Evolutionary conservation across 2,113 vertebrate species (phyloP).

Genomic region (Ammodytes dubius): DNA sequence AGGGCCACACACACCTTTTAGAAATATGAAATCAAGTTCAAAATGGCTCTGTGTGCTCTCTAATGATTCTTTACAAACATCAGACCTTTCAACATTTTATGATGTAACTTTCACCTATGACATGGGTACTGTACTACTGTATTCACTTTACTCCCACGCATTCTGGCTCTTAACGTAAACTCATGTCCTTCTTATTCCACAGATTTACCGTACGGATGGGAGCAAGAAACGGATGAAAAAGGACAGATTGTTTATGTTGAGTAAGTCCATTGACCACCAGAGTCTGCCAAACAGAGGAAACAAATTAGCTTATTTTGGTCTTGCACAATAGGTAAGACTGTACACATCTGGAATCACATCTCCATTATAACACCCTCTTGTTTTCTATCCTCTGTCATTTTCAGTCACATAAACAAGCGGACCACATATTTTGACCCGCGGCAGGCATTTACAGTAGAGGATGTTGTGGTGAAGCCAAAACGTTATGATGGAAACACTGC

Average conservation of each 20-base stretch:
- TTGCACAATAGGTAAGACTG: background rate
- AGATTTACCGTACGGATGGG: constrained; percentile 98
- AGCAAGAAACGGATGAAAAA: constrained; percentile 94
- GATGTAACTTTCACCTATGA: background rate
- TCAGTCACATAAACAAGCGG: constrained; percentile 97
- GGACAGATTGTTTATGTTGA: constrained; percentile 96
- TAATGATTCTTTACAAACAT: background rate
- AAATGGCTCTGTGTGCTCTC: background rate
- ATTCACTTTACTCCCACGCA: background rate
- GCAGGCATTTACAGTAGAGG: constrained; percentile 97
- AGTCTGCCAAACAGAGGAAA: background rate
- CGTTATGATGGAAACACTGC: constrained; percentile 93
- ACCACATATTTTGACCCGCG: constrained; percentile 96
- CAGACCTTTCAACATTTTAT: too few species aligned
- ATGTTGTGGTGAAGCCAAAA: constrained; percentile 90
- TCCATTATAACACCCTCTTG: constrained; percentile 2
- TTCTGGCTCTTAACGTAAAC: background rate
- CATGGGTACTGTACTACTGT: too few species aligned
- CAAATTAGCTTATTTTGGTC: background rate
- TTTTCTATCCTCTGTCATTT: constrained; percentile 32
- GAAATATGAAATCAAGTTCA: background rate
- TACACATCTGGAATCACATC: background rate
- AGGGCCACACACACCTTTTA: background rate
- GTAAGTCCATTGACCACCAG: constrained; percentile 86
- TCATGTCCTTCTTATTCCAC: constrained; percentile 23